Base-by-base conservation (phyloP, 2,888 invertebrate species). In the Dinocampus coccinellae region DNA sequence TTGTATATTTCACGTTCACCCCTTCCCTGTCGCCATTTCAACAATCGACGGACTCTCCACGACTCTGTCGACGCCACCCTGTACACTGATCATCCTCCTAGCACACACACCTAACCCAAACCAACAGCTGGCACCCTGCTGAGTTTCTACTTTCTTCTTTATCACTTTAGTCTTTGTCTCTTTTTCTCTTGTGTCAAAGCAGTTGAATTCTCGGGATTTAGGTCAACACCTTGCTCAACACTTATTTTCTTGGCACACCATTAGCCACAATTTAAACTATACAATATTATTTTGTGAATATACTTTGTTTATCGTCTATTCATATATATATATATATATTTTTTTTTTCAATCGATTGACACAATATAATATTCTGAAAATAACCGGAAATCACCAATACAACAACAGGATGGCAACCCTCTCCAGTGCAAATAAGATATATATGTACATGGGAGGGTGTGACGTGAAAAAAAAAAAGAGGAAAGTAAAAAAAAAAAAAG, bases 211-310 rank as follows among this genome's bases (percentile, higher is more conserved):
- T 63, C 47, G 29, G 29, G 26, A 63, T 63, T 42, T 63, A 29
- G 63, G 63, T 63, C 63, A 47, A 63, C 47, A 47, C 26, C 47
- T 63, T 24, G 26, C 47, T 63, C 42, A 63, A 63, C 63, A 47
- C 47, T 63, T 10, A 63, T 42, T 63, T 26, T 39, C 24, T 10
- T 13, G 10, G 11, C 52, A 53, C 26, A 29, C 26, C 47, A 42
- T 63, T 63, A 42, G 7, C 11, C 47, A 42, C 63, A 42, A 63
- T n/a, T 22, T 42, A n/a, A n/a, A 47, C 7, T 29, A 22, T 4
- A n/a, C 9, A 36, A 11, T 20, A 22, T 61, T 13, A 2, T 33
- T 3, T 4, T 33, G 4, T 10, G 13, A 13, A 11, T 36, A 36
- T 36, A 26, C 7, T 58, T n/a, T 24, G 26, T 57, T 9, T n/a